These are phyloP conservation scores for Rafetus swinhoei DNA, from an alignment of 2,113 vertebrate species.

Conservation along the genomic window DNA sequence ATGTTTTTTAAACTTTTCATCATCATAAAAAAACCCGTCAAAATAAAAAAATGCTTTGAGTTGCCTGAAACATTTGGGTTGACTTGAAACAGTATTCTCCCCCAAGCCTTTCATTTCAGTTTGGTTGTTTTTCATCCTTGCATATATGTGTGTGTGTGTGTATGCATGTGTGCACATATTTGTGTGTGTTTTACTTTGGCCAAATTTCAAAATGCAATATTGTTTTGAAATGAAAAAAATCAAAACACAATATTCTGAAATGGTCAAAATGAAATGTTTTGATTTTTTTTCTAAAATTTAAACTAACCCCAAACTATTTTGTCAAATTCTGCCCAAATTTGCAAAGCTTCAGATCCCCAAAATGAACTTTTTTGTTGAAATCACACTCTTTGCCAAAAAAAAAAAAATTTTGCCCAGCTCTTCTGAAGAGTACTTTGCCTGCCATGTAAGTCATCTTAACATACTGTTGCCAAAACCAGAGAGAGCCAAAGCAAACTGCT, in stretches of 20 bases:
- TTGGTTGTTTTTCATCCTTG: not conserved
- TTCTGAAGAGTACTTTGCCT: not conserved
- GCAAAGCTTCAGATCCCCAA: not conserved
- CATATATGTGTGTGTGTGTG: too few relatives aligned
- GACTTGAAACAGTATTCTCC: not conserved
- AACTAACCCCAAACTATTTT: not conserved
- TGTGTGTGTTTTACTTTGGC: not conserved
- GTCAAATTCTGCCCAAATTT: not conserved
- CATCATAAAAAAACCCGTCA: not conserved
- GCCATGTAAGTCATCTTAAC: not conserved
- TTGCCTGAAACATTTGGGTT: not conserved
- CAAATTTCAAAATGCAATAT: not conserved
- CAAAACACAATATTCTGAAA: too few relatives aligned
- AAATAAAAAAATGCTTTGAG: not conserved
- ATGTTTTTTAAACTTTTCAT: not conserved
- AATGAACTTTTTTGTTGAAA: not conserved
- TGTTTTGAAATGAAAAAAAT: too few relatives aligned
- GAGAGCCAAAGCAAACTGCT: not conserved
- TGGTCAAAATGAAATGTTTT: too few relatives aligned
- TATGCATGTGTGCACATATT: too few relatives aligned
- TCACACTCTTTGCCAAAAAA: not conserved
- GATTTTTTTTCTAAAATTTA: too few relatives aligned
- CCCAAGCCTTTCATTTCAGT: not conserved
- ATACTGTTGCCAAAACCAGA: not conserved
- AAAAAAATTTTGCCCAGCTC: not conserved